A percentile compares a stretch with the other conserved stretches of the same genome.
phyloP scores from a whole-genome alignment of 2,113 vertebrate species.

The Mobula birostris region DNA sequence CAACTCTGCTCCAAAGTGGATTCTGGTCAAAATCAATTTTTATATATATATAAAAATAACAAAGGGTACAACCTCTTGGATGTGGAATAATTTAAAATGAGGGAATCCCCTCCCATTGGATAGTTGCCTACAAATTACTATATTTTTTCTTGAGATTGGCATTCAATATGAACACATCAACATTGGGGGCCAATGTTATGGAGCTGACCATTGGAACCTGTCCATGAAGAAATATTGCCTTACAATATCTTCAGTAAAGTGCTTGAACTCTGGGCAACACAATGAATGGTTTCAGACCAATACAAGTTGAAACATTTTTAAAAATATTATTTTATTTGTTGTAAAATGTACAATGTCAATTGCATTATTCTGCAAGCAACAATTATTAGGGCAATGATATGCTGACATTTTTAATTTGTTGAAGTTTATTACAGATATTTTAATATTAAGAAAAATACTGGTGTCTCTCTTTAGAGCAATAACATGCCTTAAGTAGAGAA shows the following conservation, averaged over 20 bases:
- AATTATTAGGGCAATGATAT: neutral
- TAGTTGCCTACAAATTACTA: neutral
- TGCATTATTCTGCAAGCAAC: neutral
- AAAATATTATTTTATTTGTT: neutral
- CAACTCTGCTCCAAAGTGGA: neutral
- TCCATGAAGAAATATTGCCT: too few relatives aligned
- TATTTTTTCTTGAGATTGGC: too few relatives aligned
- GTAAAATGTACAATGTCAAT: neutral
- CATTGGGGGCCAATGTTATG: neutral
- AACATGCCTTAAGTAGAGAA: too few relatives aligned
- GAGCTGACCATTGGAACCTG: neutral
- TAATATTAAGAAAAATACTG: too few relatives aligned
- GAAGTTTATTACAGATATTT: neutral
- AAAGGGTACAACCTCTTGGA: neutral
- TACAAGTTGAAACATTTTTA: neutral
- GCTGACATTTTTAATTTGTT: neutral
- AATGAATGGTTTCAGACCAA: neutral
- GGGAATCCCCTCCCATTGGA: neutral
- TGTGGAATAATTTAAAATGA: neutral
- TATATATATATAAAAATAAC: neutral
- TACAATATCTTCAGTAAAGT: neutral
- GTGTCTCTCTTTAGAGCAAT: too few relatives aligned
- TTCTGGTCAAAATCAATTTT: constrained; percentile 4
- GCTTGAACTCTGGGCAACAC: neutral
- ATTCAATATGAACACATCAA: neutral